phyloP scores from a whole-genome alignment of 2,797 vertebrate species.

The Pangasius larnaudii region DNA sequence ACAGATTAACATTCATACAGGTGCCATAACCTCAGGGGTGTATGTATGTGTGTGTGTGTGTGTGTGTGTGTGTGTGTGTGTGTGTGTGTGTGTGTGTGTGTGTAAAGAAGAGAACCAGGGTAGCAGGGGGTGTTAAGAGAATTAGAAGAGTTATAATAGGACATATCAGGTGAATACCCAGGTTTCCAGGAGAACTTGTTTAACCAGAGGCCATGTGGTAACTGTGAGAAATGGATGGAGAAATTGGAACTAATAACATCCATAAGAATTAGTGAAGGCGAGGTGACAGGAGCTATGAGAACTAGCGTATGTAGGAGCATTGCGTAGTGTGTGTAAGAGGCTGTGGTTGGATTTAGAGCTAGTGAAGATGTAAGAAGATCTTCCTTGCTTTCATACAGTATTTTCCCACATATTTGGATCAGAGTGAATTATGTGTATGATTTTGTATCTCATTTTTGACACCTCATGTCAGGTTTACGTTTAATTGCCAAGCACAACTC shows the following conservation, averaged over 20 bases:
- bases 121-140: background rate
- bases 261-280: too few relatives aligned
- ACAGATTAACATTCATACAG: conserved; percentile 11
- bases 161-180: background rate
- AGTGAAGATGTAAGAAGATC: background rate
- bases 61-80: background rate
- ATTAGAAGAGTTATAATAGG: background rate
- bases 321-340: too few relatives aligned
- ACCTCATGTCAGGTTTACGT: background rate
- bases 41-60: background rate
- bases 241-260: background rate
- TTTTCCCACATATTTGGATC: background rate
- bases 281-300: background rate
- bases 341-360: background rate
- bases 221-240: background rate
- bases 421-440: background rate
- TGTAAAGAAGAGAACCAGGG: background rate
- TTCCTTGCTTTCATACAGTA: background rate
- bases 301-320: background rate
- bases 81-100: background rate
- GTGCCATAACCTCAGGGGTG: conserved; percentile 1
- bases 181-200: background rate
- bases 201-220: background rate
- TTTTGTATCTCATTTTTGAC: background rate
- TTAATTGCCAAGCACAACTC: background rate